Percentiles rank a stretch among this genome's conserved stretches.
These are phyloP conservation scores for Alethe diademata DNA, from an alignment of 2,113 vertebrate species.

Conservation along the genomic window DNA sequence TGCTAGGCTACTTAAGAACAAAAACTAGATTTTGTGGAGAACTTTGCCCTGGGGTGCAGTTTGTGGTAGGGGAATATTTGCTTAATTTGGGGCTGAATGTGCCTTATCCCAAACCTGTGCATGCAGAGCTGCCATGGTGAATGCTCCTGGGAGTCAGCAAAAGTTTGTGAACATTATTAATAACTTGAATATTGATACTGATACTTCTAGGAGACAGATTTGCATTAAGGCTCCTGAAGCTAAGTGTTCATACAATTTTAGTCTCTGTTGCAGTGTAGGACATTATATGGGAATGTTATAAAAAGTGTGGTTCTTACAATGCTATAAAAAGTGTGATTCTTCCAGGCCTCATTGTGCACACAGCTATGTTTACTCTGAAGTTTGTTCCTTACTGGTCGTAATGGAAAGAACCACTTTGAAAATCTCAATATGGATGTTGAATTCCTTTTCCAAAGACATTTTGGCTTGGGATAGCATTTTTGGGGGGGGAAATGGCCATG, in stretches of 20 bases:
- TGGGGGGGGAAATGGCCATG: background rate
- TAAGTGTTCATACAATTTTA: background rate
- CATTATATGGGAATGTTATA: background rate
- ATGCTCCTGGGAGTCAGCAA: background rate
- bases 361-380: background rate
- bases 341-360: background rate
- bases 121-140: rapidly evolving
- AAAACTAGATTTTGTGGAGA: background rate
- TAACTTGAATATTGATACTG: background rate
- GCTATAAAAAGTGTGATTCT: background rate
- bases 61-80: background rate
- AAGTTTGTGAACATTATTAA: background rate
- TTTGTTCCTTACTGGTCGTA: background rate
- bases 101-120: background rate
- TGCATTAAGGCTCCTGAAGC: background rate
- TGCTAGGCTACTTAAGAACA: background rate
- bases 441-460: background rate
- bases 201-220: background rate
- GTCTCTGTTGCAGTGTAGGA: background rate
- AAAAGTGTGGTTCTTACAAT: background rate
- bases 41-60: background rate
- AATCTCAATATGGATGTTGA: background rate
- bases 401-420: background rate
- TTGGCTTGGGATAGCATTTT: background rate
- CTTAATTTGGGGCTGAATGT: background rate